Conservation (phyloP, 35 echinoderm and acorn worm genomes). For the Stichopus chloronotus region DNA sequence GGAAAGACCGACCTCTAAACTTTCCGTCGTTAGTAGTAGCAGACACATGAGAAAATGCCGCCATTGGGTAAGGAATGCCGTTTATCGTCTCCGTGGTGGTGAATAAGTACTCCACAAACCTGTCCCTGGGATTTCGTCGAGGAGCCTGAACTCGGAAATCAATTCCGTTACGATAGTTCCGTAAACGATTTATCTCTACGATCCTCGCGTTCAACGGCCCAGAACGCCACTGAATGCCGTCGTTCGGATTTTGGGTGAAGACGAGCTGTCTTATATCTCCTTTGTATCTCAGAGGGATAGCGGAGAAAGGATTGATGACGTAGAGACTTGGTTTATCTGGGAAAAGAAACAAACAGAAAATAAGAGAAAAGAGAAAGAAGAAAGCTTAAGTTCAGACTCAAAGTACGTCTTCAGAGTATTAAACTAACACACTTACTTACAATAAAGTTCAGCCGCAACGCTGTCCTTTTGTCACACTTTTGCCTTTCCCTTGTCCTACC, state of each 20-base stretch:
- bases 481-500: no score
- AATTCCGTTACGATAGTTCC: neutral
- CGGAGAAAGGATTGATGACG: neutral
- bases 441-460: no score
- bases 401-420: no score
- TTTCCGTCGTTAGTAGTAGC: neutral
- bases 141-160: neutral
- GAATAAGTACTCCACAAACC: neutral
- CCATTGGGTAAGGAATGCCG: neutral
- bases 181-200: neutral
- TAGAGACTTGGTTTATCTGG: neutral
- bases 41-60: neutral
- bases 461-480: no score
- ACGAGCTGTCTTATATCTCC: neutral
- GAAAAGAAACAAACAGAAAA: neutral
- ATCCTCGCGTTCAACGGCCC: neutral
- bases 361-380: no score
- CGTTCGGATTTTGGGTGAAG: neutral
- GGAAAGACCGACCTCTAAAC: neutral
- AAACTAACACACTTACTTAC: no score
- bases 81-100: neutral
- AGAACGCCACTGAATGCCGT: neutral
- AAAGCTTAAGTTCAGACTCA: no score
- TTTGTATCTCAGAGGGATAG: neutral
- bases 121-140: neutral